Percentiles rank a stretch among this genome's conserved stretches.
Evolutionary conservation across 2,797 vertebrate genomes (phyloP).

Genomic region (Platyrinchus mystaceus): DNA sequence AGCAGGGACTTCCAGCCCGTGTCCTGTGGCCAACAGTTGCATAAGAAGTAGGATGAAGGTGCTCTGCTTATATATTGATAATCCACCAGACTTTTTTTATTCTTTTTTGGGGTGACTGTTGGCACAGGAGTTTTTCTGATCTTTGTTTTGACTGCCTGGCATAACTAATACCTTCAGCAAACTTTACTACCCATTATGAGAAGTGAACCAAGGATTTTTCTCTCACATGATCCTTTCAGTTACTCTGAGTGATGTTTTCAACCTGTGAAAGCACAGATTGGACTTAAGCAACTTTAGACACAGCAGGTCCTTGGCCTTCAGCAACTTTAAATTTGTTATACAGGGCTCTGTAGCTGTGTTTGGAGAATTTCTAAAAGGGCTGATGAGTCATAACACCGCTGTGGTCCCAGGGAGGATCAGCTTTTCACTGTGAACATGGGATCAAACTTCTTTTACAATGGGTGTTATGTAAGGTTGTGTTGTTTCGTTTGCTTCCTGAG

Average conservation of each 20-base stretch:
- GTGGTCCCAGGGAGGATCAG: neutral
- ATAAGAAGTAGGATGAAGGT: neutral
- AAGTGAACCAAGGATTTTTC: neutral
- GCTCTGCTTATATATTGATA: neutral
- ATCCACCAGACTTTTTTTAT: neutral
- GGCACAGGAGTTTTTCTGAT: neutral
- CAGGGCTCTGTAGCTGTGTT: neutral
- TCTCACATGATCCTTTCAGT: neutral
- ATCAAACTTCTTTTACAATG: neutral
- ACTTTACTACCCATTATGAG: neutral
- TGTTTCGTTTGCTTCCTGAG: constrained; percentile 31
- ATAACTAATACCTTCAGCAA: neutral
- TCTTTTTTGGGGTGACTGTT: neutral
- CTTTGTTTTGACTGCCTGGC: neutral
- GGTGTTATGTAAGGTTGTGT: neutral
- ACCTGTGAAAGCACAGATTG: neutral
- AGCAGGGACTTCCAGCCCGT: neutral
- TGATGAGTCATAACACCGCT: neutral
- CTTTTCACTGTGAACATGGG: neutral
- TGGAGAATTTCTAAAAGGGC: neutral
- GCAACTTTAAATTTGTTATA: neutral
- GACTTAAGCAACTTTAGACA: neutral
- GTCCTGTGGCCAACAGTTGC: neutral
- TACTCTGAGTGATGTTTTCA: neutral
- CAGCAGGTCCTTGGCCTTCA: neutral